These are phyloP conservation scores for Phalacrocorax brasilianus DNA, from an alignment of 2,113 vertebrate species.

Conservation along the genomic window DNA sequence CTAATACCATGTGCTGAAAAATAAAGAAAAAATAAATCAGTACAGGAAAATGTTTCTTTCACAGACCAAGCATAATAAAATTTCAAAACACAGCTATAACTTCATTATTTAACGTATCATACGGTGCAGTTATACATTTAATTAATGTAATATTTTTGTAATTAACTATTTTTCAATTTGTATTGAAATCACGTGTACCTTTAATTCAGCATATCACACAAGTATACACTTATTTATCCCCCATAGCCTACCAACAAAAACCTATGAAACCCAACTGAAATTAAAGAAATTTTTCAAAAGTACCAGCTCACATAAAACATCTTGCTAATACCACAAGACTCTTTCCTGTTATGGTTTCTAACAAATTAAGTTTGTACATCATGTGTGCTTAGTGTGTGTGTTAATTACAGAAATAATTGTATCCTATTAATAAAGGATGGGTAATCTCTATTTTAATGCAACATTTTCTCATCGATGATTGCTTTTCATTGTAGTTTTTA, in stretches of 20 bases:
- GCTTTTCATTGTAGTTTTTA: not conserved
- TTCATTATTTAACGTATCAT: not conserved
- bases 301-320: not conserved
- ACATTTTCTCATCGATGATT: not conserved
- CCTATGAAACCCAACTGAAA: not conserved
- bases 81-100: not conserved
- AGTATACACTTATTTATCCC: not conserved
- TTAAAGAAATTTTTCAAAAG: not conserved
- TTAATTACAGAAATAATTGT: not conserved
- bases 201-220: not conserved
- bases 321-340: not conserved
- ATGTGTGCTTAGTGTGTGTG: rapidly evolving
- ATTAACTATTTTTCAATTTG: not conserved
- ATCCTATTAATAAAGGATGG: not conserved
- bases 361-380: not conserved
- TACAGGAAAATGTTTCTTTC: not conserved
- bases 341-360: not conserved
- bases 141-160: not conserved
- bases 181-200: not conserved
- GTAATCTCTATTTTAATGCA: not conserved
- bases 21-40: not conserved
- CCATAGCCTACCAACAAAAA: not conserved
- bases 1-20: not conserved
- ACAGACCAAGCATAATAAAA: not conserved
- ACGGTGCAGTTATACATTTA: rapidly evolving